Evolutionary conservation across 2,888 invertebrate genomes (phyloP), one percentile per base, ranked within the genome.

Genomic region (Deroplatys truncata): DNA sequence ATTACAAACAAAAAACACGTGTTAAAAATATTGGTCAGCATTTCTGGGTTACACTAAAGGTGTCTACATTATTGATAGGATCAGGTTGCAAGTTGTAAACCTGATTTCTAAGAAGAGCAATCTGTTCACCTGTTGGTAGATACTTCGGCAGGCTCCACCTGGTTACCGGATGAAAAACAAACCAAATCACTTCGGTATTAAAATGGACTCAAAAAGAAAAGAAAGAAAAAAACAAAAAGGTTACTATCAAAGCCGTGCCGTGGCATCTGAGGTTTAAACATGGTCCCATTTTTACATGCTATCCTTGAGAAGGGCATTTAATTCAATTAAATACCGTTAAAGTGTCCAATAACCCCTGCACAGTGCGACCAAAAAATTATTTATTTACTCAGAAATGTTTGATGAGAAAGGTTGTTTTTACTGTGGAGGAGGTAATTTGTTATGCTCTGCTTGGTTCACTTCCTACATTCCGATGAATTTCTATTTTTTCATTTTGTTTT

Each of bases 251-350:
- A 72, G 56, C 56, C 56, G 0, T 20, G 4, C 56, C 56, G 56
- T 72, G 20, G 25, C 56, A 72, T 72, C 56, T 72, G 56, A 25
- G 56, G 56, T 72, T 72, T 72, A 72, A 72, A 72, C 56, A 72
- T 72, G 56, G 56, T 72, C 56, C 56, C 56, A 72, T 20, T 72
- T 72, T 72, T 72, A 72, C 2, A 72, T 20, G 4, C 56, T 72
- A 16, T 20, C 56, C 56, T 72, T 72, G 20, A 43, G 20, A 85
- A 85, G 28, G 25, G 56, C 56, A 49, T 85, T 29, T 85, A 85
- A 85, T 85, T 85, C 43, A 49, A 85, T 85, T 85, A n/a, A 28
- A 85, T 28, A 85, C 85, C 85, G 85, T 85, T 85, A 85, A 35
- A 49, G 20, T 72, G 56, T 72, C 25, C 56, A 25, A 25, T 72